Conservation (phyloP, 37 sponge, comb jelly and placozoan species). For the Ianthella basta region DNA sequence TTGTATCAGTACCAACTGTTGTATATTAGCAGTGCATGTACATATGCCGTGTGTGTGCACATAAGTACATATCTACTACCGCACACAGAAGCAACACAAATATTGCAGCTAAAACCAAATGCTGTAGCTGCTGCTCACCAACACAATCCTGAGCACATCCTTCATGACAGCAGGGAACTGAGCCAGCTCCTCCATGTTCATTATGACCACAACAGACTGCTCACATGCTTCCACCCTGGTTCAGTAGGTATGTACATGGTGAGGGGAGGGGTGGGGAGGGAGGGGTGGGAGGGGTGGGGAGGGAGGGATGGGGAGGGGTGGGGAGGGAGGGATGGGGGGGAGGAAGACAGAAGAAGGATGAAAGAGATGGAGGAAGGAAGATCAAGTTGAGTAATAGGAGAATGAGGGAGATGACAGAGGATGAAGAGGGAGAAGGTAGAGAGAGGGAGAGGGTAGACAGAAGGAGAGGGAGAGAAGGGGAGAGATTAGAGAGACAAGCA, state of each 20-base stretch:
- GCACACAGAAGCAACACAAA: not conserved
- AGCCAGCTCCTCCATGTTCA: not conserved
- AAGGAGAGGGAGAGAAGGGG: too few species aligned
- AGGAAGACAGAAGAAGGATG: too few species aligned
- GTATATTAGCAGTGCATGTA: too few species aligned
- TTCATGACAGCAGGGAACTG: constrained; percentile 18
- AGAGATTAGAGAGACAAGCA: not conserved
- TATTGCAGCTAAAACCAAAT: not conserved
- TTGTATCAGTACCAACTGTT: too few species aligned
- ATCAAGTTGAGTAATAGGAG: too few species aligned
- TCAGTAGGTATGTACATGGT: not conserved
- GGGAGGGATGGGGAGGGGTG: not conserved
- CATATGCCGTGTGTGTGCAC: not conserved
- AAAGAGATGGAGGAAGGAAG: too few species aligned
- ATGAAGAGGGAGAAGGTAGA: too few species aligned
- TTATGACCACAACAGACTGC: not conserved
- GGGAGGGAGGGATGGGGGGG: too few species aligned
- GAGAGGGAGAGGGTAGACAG: too few species aligned
- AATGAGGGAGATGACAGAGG: too few species aligned
- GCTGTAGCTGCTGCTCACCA: constrained; percentile 1
- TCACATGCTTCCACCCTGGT: constrained; percentile 21
- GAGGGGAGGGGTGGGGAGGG: not conserved
- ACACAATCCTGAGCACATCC: not conserved
- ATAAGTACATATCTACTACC: not conserved
- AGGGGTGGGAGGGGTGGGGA: too few species aligned